Base-by-base conservation (phyloP, 2,113 vertebrate genomes). In the Pterocles orientalis region DNA sequence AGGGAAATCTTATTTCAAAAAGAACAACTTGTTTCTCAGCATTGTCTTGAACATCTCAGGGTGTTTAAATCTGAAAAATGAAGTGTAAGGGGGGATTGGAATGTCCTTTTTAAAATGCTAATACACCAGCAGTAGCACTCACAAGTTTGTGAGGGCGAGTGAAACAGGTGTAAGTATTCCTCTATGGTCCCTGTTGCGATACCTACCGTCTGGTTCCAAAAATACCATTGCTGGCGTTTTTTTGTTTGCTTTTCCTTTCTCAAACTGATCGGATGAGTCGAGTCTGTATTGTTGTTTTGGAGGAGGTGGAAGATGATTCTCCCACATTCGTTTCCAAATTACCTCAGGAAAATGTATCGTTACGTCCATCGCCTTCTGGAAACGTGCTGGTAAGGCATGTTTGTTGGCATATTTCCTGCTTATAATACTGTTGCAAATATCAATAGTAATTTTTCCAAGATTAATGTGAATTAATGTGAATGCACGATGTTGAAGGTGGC, bases 271-370 rank as follows among this genome's bases (percentile, higher is more conserved):
- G 98, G 97, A 99, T 99, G 97, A 99, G 98, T 98, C 98, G 98
- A 69, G 99, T 99, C 96, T 99, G 99, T 98, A 98, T 99, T 97
- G 99, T 99, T 97, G 98, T 99, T 97, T 98, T 99, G 98, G 99
- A 99, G 99, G 99, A 99, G 97, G 98, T 98, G 94, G 98, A 99
- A 97, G 99, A 99, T 97, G 98, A 99, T 88, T 97, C 97, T 97
- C 98, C 98, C 91, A 92, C 96, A 56, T 98, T 98, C 97, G 94
- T 97, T 98, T 97, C 98, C 97, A 98, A 95, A 88, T 97, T 98
- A 85, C 94, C 97, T 97, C 98, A 97, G 96, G 98, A 98, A 97
- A 98, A 93, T 94, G 86, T 97, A 82, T 94, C 92, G 94, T 97
- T 97, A 76, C 96, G 82, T 96, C 96, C 97, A 72, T 82, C 95